Base-by-base conservation (phyloP, 2,113 vertebrate genomes). In the Sinocyclocheilus maitianheensis region DNA sequence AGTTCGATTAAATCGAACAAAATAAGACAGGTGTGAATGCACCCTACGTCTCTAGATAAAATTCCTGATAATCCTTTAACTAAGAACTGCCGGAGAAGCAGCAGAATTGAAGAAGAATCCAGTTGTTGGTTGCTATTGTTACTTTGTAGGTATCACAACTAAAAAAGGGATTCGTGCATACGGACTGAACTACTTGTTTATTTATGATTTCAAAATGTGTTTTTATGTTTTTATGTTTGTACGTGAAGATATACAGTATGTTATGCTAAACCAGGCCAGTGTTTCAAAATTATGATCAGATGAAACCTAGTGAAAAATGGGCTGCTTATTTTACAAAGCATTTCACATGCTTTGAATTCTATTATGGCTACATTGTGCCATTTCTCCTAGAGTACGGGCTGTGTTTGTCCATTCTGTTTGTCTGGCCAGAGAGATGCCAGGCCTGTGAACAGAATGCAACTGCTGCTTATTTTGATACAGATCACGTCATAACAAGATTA, bases 261-360 rank as follows among this genome's bases (percentile, higher is more conserved):
- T 88, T 34, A 85, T 86, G 86, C 90, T 77, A 58, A 85, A 77
- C 30, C 71, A 75, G 86, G 88, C 89, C 89, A 90, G 72, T 71
- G 78, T 48, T 53, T 87, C 85, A 83, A 90, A 92, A 91, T 90
- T 90, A 71, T 89, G 88, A 30, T 78, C 84, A 81, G 55, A 79
- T 76, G 16, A 79, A 10, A 63, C 48, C 88, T 76, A 90, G 67
- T 22, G 40, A 22, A 74, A 77, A 69, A 74, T 46, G n/a, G 6
- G 20, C 63, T 46, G 75, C 40, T 69, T 71, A 7, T 69, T 81
- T 85, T 85, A 10, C 43, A 10, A 84, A 84, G 46, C 22, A 5
- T 60, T 88, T 87, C 34, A 43, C 34, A 76, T 85, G 48, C 83
- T 83, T 86, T 43, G 24, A 51, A 81, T 88, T 86, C 78, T 87